phyloP scores from a whole-genome alignment of 2,113 vertebrate genomes.

The Dasyprocta punctata region DNA sequence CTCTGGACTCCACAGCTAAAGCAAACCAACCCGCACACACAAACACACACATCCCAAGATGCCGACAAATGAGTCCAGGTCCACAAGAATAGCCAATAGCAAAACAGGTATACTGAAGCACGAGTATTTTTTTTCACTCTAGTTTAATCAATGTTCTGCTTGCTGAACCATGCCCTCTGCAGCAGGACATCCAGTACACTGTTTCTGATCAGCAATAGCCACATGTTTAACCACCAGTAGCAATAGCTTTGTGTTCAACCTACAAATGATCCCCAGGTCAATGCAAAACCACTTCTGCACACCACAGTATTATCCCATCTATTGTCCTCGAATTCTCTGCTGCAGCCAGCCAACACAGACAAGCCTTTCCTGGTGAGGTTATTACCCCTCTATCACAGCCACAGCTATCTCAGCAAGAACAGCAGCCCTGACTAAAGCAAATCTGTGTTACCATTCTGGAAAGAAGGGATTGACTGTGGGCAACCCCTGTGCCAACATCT shows the following conservation, averaged over 20 bases:
- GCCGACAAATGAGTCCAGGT: neutral
- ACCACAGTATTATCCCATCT: conserved; percentile 1
- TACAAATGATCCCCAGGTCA: conserved; percentile 57
- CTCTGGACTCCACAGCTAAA: neutral
- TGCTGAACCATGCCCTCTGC: conserved; percentile 16
- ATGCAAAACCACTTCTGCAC: conserved; percentile 32
- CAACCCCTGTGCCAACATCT: neutral
- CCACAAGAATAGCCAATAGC: conserved; percentile 7
- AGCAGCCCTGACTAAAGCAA: conserved; percentile 70
- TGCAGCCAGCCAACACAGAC: conserved; percentile 22
- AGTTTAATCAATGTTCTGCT: conserved; percentile 43
- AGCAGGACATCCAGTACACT: conserved; percentile 51
- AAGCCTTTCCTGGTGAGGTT: conserved; percentile 54
- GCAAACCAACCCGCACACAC: neutral
- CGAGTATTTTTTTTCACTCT: conserved; percentile 44
- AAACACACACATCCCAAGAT: neutral
- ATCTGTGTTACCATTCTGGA: conserved; percentile 54
- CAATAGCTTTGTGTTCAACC: conserved; percentile 65
- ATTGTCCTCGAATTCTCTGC: conserved; percentile 60
- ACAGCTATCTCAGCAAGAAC: conserved; percentile 45
- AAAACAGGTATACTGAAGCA: conserved; percentile 30
- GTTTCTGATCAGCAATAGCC: conserved; percentile 56
- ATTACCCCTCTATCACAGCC: conserved; percentile 33
- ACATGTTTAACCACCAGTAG: conserved; percentile 65
- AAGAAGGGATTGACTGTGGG: conserved; percentile 36